Conservation (phyloP, 2,888 invertebrate species). For the Microctonus hyperodae region DNA sequence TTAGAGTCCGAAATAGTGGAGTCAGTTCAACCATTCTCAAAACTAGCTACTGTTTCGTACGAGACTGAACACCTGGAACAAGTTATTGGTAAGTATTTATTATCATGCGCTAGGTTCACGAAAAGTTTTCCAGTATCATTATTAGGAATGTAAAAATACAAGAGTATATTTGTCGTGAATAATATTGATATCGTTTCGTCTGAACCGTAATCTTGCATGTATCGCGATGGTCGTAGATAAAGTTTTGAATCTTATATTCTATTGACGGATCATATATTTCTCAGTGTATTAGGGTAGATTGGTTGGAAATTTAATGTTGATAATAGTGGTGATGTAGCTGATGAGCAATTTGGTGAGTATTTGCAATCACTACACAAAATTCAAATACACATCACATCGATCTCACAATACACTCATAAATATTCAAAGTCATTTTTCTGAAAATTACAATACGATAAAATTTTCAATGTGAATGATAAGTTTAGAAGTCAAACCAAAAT, state of each 20-base stretch:
- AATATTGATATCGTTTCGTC: background rate
- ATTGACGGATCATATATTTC: background rate
- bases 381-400: background rate
- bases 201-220: slow-evolving; percentile 9
- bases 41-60: slow-evolving; percentile 60
- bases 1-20: slow-evolving; percentile 62
- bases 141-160: slow-evolving; percentile 3
- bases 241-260: background rate
- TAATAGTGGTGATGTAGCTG: background rate
- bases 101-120: slow-evolving; percentile 15
- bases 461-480: background rate
- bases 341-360: background rate
- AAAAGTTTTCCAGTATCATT: slow-evolving; percentile 2
- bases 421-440: background rate
- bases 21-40: slow-evolving; percentile 61
- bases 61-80: slow-evolving; percentile 56
- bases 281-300: background rate
- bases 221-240: background rate
- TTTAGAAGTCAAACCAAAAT: slow-evolving; percentile 52
- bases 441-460: background rate
- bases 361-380: background rate
- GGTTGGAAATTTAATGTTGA: background rate
- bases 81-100: slow-evolving; percentile 52
- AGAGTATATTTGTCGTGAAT: background rate
- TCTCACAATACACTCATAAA: background rate